These are phyloP conservation scores for Aethina tumida DNA, from an alignment of 1,140 invertebrate species.

Conservation along the genomic window DNA sequence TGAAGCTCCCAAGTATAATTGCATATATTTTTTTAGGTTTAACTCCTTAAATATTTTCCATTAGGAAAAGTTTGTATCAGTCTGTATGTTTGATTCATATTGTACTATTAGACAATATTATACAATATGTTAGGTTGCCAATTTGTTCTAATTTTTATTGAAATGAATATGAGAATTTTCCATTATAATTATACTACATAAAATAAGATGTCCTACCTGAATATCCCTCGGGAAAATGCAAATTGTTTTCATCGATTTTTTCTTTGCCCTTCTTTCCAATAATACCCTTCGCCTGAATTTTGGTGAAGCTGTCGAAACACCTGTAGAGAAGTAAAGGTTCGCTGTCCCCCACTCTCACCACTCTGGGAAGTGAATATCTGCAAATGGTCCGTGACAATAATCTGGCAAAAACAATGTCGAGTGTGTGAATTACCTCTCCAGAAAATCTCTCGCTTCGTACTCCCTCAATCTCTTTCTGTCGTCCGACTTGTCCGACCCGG, in stretches of 20 bases:
- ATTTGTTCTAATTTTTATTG: too few species aligned
- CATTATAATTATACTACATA: background rate
- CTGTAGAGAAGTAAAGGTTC: conserved; percentile 43
- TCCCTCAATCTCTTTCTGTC: conserved; percentile 17
- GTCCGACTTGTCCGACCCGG: conserved; percentile 18
- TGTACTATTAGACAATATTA: too few species aligned
- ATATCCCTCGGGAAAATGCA: conserved; percentile 48
- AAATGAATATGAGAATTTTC: background rate
- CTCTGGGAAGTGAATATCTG: conserved; percentile 28
- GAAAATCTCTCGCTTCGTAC: too few species aligned
- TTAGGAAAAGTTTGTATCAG: too few species aligned
- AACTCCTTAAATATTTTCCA: too few species aligned
- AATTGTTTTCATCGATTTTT: conserved; percentile 41
- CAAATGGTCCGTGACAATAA: conserved; percentile 25
- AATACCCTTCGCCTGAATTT: conserved; percentile 43
- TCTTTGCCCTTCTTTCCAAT: conserved; percentile 45
- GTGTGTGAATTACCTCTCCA: too few species aligned
- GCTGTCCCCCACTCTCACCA: conserved; percentile 22
- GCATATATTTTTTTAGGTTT: too few species aligned
- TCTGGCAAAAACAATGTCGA: too few species aligned
- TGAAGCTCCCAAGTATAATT: too few species aligned
- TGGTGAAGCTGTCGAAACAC: conserved; percentile 43
- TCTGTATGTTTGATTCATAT: too few species aligned
- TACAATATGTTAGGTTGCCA: too few species aligned
- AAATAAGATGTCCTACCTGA: conserved; percentile 38